Evolutionary conservation across 2,888 invertebrate species (phyloP), one percentile per base, ranked within the genome.

Genomic region (Vanessa cardui): DNA sequence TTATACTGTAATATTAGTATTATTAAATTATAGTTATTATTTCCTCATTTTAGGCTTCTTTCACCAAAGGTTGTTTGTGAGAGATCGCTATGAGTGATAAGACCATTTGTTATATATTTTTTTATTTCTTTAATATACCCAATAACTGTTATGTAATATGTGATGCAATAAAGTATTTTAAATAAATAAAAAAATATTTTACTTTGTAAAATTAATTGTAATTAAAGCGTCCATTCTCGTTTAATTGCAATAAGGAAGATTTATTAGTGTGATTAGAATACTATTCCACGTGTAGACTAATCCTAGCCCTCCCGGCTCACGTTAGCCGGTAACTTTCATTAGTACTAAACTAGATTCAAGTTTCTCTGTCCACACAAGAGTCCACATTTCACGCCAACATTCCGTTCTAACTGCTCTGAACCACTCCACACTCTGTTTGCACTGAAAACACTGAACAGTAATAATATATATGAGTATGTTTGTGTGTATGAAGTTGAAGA

Each of bases 311-410:
- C 65, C 45, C 44, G 9, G 50, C 52, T 47, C 63, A 64, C 58
- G 64, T 66, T 66, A 58, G 62, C 26, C 49, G 18, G 45, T 54
- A 69, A 69, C 64, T 71, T 69, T 65, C 71, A 71, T 71, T 71
- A 71, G 66, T 62, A 60, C 62, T 67, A 67, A 71, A 64, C 62
- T 67, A 62, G 62, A 64, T 56, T 71, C 56, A 49, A 66, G 59
- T 18, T 50, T 5, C 39, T 49, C 58, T 62, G 44, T 56, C 58
- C 62, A 64, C 33, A 54, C 54, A 18, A 47, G 54, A 31, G 31
- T 54, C 54, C 56, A 39, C 56, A 39, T 18, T 56, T 56, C 77
- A 78, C 72, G 80, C 47, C 39, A 39, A 39, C 39, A 39, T 39
- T 39, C 39, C 46, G 67, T 66, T 46, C 58, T 62, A 62, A 66